These are phyloP conservation scores for Pocillopora verrucosa DNA, from an alignment of 64 coral and sea anemone genomes.

Conservation along the genomic window DNA sequence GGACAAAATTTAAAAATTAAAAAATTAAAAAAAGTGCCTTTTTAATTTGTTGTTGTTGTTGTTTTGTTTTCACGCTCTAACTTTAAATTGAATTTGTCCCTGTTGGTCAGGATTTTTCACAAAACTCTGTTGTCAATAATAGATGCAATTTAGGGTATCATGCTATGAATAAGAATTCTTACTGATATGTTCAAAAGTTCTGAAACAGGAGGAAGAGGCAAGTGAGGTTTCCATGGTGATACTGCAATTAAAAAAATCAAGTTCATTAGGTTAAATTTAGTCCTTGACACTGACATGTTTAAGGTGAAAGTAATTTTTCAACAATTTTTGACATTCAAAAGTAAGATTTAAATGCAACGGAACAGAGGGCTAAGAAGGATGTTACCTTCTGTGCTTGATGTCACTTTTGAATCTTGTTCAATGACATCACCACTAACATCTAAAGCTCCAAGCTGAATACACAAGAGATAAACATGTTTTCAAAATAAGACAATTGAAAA, in stretches of 20 bases:
- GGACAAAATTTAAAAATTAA: too few relatives aligned
- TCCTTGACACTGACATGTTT: background rate
- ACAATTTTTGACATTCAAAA: background rate
- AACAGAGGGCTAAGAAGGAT: background rate
- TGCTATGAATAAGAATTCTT: background rate
- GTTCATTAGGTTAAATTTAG: background rate
- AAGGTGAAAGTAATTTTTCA: background rate
- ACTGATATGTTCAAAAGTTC: conserved; percentile 14
- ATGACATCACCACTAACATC: conserved; percentile 1
- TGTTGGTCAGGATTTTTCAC: too few relatives aligned
- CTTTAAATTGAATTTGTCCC: too few relatives aligned
- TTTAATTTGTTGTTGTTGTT: too few relatives aligned
- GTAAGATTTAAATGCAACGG: background rate
- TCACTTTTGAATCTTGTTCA: conserved; percentile 36
- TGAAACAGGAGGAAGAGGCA: conserved; percentile 15
- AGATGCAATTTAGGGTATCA: background rate
- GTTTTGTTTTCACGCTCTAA: too few relatives aligned
- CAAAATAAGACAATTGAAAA: background rate
- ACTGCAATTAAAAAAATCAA: background rate
- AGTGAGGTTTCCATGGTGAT: conserved; percentile 7
- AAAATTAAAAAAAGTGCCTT: too few relatives aligned
- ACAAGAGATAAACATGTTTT: background rate
- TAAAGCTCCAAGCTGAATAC: conserved; percentile 3
- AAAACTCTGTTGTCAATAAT: too few relatives aligned
- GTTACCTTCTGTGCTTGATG: conserved; percentile 45